Conservation (phyloP, 2,797 vertebrate genomes). For the Fistularia commersonii region DNA sequence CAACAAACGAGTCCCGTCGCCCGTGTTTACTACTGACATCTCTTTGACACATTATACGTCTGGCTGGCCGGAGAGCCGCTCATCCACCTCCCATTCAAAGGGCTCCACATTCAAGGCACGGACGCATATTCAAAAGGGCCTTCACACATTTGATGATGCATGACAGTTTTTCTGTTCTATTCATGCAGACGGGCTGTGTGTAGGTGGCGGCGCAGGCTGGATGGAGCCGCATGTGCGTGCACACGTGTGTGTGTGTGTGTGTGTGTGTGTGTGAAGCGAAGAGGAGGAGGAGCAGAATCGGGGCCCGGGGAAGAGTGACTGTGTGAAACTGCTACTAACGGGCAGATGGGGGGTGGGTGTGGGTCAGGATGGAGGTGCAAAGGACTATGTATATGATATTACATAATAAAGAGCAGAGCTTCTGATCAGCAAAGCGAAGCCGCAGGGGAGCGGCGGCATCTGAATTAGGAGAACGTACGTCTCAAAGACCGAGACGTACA, state of each 20-base stretch:
- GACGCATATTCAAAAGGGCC: conserved; percentile 56
- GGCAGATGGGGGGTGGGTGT: conserved; percentile 36
- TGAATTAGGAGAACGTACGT: conserved; percentile 27
- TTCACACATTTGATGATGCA: conserved; percentile 64
- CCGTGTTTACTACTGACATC: conserved; percentile 19
- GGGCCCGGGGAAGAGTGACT: conserved; percentile 45
- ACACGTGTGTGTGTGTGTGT: conserved; percentile 27
- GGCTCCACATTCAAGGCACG: conserved; percentile 55
- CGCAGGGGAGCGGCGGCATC: conserved; percentile 18
- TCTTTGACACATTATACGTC: conserved; percentile 36
- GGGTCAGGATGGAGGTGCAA: conserved; percentile 25
- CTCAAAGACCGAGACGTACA: background rate
- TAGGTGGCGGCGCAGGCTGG: conserved; percentile 52
- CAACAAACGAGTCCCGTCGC: too few species aligned
- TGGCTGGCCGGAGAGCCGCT: conserved; percentile 39
- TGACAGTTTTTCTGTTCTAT: conserved; percentile 60
- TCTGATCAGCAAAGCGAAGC: conserved; percentile 25
- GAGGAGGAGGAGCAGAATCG: conserved; percentile 43
- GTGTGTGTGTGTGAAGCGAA: conserved; percentile 18
- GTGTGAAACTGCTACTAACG: conserved; percentile 59
- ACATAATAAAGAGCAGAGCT: conserved; percentile 35
- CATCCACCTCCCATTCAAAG: conserved; percentile 51
- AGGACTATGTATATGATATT: conserved; percentile 37
- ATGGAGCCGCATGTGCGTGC: conserved; percentile 38
- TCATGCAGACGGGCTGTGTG: conserved; percentile 49